phyloP scores from a whole-genome alignment of 1,140 invertebrate genomes.

The Bombus waltoni region DNA sequence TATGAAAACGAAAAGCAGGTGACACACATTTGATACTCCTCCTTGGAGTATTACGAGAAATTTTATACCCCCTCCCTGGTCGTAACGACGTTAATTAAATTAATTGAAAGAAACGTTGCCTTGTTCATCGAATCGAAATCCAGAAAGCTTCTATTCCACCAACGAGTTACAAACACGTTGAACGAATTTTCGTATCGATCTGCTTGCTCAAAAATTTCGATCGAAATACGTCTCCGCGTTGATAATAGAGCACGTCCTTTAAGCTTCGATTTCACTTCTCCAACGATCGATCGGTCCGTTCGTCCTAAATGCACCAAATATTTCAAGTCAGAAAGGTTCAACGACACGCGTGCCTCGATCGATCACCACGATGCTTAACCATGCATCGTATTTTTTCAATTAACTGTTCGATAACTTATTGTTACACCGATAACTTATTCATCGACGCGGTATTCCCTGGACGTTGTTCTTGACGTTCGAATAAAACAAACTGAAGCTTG shows the following conservation, averaged over 20 bases:
- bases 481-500: constrained; percentile 13
- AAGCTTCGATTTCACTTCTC: too few relatives aligned
- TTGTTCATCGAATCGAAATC: neutral
- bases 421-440: neutral
- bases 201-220: neutral
- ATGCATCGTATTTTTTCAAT: neutral
- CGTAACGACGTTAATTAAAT: constrained; percentile 30
- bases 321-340: too few relatives aligned
- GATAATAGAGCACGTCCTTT: too few relatives aligned
- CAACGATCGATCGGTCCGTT: too few relatives aligned
- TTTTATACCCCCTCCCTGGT: neutral
- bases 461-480: neutral
- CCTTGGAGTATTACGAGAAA: neutral
- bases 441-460: neutral
- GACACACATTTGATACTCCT: neutral
- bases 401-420: neutral
- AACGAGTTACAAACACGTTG: neutral
- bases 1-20: neutral
- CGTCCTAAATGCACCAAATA: too few relatives aligned
- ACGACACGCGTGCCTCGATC: too few relatives aligned
- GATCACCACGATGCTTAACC: too few relatives aligned
- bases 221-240: too few relatives aligned
- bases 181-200: neutral
- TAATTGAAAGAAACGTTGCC: constrained; percentile 17
- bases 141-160: neutral